phyloP scores from a whole-genome alignment of 2,797 vertebrate species.

The Cuculus canorus region DNA sequence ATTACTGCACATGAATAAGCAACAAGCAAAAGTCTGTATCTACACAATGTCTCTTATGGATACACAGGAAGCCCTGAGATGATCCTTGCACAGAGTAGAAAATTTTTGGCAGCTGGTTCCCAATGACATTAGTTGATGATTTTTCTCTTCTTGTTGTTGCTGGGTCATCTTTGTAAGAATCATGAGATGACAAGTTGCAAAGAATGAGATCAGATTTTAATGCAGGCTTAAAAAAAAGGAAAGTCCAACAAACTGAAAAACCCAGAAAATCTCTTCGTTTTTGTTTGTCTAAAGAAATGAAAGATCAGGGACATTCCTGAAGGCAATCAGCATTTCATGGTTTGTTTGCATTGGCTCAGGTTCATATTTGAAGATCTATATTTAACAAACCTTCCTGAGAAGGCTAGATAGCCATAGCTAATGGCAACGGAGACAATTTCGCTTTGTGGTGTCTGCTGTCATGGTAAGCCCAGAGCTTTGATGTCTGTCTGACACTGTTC shows the following conservation, averaged over 20 bases:
- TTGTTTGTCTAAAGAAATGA: neutral
- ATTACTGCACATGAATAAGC: neutral
- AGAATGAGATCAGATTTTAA: neutral
- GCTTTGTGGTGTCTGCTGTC: neutral
- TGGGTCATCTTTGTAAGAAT: neutral
- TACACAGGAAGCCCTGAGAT: neutral
- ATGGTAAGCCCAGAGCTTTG: neutral
- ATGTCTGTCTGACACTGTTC: neutral
- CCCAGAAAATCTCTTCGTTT: neutral
- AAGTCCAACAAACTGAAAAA: neutral
- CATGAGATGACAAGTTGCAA: neutral
- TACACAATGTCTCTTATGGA: neutral
- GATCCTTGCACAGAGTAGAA: neutral
- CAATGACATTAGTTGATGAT: rapidly evolving
- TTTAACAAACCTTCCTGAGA: constrained; percentile 18
- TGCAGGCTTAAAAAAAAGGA: neutral
- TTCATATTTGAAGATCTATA: neutral
- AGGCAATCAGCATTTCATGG: neutral
- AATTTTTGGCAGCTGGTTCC: neutral
- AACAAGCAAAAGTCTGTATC: neutral
- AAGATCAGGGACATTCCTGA: neutral
- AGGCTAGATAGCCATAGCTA: neutral
- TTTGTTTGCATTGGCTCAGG: neutral
- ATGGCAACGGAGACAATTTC: neutral
- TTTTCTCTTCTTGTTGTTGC: neutral